Evolutionary conservation across 2,797 vertebrate species (phyloP).

Genomic region (Dryobates pubescens): DNA sequence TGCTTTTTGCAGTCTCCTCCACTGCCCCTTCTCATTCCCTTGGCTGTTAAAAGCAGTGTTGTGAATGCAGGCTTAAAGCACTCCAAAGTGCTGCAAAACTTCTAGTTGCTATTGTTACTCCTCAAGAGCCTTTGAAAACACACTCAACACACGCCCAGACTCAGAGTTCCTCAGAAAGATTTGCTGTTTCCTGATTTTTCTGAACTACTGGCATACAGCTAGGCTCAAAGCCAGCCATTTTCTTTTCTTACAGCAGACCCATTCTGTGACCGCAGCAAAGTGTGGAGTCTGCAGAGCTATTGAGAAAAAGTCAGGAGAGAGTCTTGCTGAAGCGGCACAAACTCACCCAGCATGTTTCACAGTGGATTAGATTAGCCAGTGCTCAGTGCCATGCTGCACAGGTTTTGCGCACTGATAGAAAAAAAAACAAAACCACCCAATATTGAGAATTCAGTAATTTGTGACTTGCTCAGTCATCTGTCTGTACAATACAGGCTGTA

Average conservation of each 20-base stretch:
- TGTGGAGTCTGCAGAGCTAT: background rate
- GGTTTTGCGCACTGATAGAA: background rate
- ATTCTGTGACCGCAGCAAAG: background rate
- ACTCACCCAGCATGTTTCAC: background rate
- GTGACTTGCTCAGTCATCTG: background rate
- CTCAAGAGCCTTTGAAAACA: slow-evolving; percentile 13
- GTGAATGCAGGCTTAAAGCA: background rate
- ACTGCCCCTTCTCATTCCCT: background rate
- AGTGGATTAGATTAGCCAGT: background rate
- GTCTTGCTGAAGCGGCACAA: slow-evolving; percentile 4
- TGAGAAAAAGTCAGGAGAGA: background rate
- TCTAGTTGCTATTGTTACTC: background rate
- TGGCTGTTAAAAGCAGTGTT: background rate
- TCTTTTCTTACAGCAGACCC: background rate
- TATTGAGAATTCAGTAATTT: background rate
- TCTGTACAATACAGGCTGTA: background rate
- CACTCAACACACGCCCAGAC: background rate
- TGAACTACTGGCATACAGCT: background rate
- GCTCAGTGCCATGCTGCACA: background rate
- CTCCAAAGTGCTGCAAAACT: background rate
- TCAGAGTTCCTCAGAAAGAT: background rate
- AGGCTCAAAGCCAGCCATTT: background rate
- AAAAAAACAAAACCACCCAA: background rate
- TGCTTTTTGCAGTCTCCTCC: background rate
- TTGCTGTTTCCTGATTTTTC: slow-evolving; percentile 20